These are phyloP conservation scores for Condylostylus longicornis DNA, from an alignment of 1,140 invertebrate species.

Conservation along the genomic window DNA sequence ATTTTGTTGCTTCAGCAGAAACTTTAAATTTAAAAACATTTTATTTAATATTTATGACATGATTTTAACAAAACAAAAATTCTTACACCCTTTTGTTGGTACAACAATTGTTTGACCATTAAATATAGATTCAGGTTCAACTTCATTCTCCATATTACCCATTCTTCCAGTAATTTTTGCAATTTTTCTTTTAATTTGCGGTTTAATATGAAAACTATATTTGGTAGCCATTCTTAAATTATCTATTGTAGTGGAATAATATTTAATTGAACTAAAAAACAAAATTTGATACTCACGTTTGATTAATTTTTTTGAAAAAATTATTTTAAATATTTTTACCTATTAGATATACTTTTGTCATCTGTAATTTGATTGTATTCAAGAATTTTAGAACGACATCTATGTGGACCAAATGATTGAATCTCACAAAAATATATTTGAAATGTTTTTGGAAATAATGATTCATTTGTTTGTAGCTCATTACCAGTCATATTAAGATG, in stretches of 20 bases:
- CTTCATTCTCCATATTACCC: conserved; percentile 22
- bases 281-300: too few relatives aligned
- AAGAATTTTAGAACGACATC: conserved; percentile 49
- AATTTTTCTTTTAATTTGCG: conserved; percentile 22
- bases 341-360: too few relatives aligned
- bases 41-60: not conserved
- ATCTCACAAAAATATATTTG: conserved; percentile 57
- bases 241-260: conserved; percentile 40
- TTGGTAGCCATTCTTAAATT: conserved; percentile 60
- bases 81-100: conserved; percentile 66
- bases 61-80: conserved; percentile 7
- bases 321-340: conserved; percentile 3
- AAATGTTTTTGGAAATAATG: conserved; percentile 34
- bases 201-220: conserved; percentile 57
- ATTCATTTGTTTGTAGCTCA: conserved; percentile 19
- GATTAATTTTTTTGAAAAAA: not conserved
- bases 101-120: conserved; percentile 44
- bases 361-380: conserved; percentile 15
- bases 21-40: conserved; percentile 34
- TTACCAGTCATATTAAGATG: conserved; percentile 4
- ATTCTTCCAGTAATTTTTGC: conserved; percentile 21
- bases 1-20: conserved; percentile 58
- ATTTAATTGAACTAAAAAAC: conserved; percentile 15
- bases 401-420: conserved; percentile 55
- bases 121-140: conserved; percentile 19